Conservation (phyloP, 2,888 invertebrate genomes). For the Lochmaea capreae region DNA sequence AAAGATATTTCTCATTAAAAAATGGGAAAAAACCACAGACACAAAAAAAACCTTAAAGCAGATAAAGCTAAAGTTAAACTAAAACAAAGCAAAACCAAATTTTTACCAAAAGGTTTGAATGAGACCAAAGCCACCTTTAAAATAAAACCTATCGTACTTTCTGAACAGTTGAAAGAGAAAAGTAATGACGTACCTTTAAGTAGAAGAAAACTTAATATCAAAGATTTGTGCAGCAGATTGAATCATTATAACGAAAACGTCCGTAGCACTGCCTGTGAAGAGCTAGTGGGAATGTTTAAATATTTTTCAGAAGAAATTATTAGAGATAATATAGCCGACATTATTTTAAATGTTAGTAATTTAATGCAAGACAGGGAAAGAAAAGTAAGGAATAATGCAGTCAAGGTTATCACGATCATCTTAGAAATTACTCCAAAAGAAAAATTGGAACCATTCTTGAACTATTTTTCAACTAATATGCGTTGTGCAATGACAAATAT, state of each 20-base stretch:
- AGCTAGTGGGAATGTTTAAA: constrained; percentile 71
- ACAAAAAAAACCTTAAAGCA: constrained; percentile 80
- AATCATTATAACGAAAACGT: constrained; percentile 81
- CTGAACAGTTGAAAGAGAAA: constrained; percentile 76
- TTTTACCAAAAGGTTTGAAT: constrained; percentile 88
- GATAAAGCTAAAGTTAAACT: constrained; percentile 92
- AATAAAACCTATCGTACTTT: constrained; percentile 86
- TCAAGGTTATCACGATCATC: constrained; percentile 69
- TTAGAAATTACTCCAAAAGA: constrained; percentile 64
- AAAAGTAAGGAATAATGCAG: constrained; percentile 69
- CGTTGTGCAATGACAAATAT: constrained; percentile 93
- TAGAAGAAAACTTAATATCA: constrained; percentile 75
- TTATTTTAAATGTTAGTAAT: constrained; percentile 77
- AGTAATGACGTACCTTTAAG: constrained; percentile 71
- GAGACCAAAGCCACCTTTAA: constrained; percentile 91
- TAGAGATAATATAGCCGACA: constrained; percentile 69
- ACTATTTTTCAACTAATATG: constrained; percentile 81
- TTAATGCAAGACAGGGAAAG: constrained; percentile 80
- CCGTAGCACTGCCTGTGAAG: constrained; percentile 74
- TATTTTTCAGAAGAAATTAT: constrained; percentile 62
- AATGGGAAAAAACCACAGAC: constrained; percentile 71
- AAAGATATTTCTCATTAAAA: constrained; percentile 40
- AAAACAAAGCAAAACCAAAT: constrained; percentile 74
- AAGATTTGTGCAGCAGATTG: constrained; percentile 77
- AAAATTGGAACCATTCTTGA: constrained; percentile 79